Evolutionary conservation across 2,113 vertebrate genomes (phyloP).

Genomic region (Zosterops hypoxanthus): DNA sequence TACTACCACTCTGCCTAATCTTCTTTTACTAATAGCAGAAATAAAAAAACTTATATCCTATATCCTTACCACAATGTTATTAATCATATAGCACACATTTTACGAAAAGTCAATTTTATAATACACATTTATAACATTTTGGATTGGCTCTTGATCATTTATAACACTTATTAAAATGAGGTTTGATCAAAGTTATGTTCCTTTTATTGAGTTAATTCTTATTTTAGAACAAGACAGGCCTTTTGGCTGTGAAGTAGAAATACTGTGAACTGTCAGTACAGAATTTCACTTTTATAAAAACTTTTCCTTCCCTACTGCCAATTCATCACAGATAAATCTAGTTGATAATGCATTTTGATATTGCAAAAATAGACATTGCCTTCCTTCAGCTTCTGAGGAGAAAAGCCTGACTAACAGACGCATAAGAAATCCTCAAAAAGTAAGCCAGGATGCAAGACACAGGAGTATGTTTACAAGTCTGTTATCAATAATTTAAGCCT

Average conservation of each 20-base stretch:
- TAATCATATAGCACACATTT: no score
- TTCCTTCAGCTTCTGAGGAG: background rate
- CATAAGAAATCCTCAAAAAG: background rate
- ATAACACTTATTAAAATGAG: background rate
- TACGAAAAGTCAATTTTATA: no score
- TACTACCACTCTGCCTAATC: no score
- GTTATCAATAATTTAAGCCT: conserved; percentile 39
- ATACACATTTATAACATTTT: no score
- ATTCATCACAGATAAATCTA: background rate
- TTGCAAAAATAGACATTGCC: background rate
- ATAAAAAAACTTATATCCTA: no score
- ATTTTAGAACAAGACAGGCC: background rate
- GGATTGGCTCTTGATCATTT: no score
- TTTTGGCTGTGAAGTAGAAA: background rate
- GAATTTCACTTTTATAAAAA: background rate
- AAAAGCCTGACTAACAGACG: background rate
- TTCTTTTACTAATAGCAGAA: no score
- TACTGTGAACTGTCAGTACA: background rate
- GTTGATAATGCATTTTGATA: background rate
- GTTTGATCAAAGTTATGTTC: background rate
- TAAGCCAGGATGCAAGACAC: background rate
- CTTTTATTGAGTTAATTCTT: background rate
- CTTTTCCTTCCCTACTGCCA: background rate
- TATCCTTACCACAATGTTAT: no score
- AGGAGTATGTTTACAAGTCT: background rate